Conservation (phyloP, 2,113 vertebrate species). For the Salminus brasiliensis region DNA sequence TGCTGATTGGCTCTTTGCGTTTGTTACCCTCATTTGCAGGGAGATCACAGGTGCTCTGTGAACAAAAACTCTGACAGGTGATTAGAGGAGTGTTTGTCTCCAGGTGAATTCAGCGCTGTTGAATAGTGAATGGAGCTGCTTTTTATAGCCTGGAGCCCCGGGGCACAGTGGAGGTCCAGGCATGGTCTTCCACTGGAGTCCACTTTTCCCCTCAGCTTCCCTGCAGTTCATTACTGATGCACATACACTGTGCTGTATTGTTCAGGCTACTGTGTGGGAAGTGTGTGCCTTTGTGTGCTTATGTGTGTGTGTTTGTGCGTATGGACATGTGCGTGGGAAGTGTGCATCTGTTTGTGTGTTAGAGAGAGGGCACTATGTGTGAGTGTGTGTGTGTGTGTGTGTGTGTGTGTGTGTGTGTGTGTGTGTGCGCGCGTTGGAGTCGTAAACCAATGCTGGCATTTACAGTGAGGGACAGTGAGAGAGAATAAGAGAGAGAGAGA, state of each 20-base stretch:
- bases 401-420: conserved; percentile 19
- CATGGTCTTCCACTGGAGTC: neutral
- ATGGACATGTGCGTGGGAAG: neutral
- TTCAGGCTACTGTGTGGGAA: neutral
- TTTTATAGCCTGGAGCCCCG: neutral
- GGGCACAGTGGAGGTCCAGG: neutral
- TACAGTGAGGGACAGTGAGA: neutral
- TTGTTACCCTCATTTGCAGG: neutral
- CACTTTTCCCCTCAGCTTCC: neutral
- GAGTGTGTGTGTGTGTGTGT: conserved; percentile 17
- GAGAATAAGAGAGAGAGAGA: neutral
- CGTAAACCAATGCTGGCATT: neutral
- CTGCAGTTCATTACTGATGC: neutral
- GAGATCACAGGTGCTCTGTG: neutral
- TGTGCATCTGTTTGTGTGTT: conserved; percentile 13
- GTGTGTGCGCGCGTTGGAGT: conserved; percentile 1
- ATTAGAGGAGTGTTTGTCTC: conserved; percentile 37
- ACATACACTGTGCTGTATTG: neutral
- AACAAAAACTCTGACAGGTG: conserved; percentile 20
- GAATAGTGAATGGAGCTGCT: neutral
- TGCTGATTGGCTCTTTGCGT: neutral
- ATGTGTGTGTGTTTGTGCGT: no score
- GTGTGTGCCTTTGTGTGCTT: no score
- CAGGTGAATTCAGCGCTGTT: conserved; percentile 18
- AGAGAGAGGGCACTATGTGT: no score